These are phyloP conservation scores for Physella acuta DNA, from an alignment of 1,140 invertebrate species.

Conservation along the genomic window DNA sequence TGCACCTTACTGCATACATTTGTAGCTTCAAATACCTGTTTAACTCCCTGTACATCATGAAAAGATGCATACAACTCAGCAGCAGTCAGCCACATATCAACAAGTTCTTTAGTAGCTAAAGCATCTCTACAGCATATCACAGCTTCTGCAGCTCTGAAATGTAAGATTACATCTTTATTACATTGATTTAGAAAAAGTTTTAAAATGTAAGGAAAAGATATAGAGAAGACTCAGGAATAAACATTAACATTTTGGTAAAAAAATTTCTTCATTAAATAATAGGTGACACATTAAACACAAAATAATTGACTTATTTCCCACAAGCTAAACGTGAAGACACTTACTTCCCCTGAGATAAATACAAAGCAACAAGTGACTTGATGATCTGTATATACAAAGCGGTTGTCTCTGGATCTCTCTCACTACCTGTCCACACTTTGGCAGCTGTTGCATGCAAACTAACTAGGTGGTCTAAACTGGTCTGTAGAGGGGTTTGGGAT, in stretches of 20 bases:
- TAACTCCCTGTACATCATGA: conserved; percentile 28
- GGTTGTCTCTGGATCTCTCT: conserved; percentile 1
- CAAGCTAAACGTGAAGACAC: too few relatives aligned
- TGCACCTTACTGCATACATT: neutral
- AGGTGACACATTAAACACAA: too few relatives aligned
- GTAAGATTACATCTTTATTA: neutral
- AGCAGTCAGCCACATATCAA: conserved; percentile 39
- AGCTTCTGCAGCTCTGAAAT: conserved; percentile 2
- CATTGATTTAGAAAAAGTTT: neutral
- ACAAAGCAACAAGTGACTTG: conserved; percentile 18
- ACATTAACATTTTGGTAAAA: too few relatives aligned
- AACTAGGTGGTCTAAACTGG: conserved; percentile 13
- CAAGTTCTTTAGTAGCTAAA: conserved; percentile 14
- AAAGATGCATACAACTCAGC: conserved; percentile 34
- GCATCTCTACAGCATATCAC: neutral
- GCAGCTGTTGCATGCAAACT: conserved; percentile 17
- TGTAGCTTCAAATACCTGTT: conserved; percentile 30
- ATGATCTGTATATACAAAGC: conserved; percentile 20
- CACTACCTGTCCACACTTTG: neutral
- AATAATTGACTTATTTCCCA: too few relatives aligned
- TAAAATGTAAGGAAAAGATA: too few relatives aligned
- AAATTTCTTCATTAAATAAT: too few relatives aligned
- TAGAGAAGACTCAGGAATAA: too few relatives aligned
- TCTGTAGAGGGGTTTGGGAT: neutral
- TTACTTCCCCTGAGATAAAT: conserved; percentile 20